Evolutionary conservation across 2,113 vertebrate species (phyloP), one percentile per base, ranked within the genome.

Genomic region (Amphiprion ocellaris): DNA sequence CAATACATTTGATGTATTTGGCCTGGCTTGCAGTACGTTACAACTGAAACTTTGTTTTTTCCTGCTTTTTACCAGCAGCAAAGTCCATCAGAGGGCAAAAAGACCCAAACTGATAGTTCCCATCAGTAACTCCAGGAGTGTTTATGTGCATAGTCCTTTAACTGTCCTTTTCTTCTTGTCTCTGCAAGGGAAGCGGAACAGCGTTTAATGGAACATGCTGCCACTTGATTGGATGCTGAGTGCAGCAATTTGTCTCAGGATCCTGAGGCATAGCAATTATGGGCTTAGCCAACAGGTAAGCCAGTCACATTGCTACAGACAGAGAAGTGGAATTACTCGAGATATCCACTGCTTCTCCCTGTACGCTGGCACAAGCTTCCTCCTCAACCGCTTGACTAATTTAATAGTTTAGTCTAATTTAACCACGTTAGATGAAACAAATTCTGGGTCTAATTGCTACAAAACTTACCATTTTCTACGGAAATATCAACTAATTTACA

Each of bases 401-500:
- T 60, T 81, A 12, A 69, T 60, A 30, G 28, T 21, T 52, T 64
- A 23, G 15, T 69, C 23, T 37, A 58, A 74, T 24, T 16, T 53
- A 44, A 15, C 5, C n/a, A 17, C 24, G 44, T 50, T 24, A 69
- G 47, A 69, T 58, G 11, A 70, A 61, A 78, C 23, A 44, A 37
- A 62, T 61, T 16, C 10, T 46, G 19, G 5, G 10, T n/a, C 8
- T 52, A 62, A 65, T n/a, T 47, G 58, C 44, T 26, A 44, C 16
- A 44, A 39, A 69, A 81, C 66, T 69, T 21, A 49, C 1, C 11
- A 55, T 46, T 75, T 74, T 75, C n/a, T 19, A 24, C 55, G 17
- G 41, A n/a, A 23, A 26, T 52, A 76, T 72, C 9, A 2, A 23
- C 49, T 21, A 9, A 67, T 67, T 77, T 69, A 30, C 10, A 54